phyloP scores from a whole-genome alignment of 2,113 vertebrate genomes.

The Cynocephalus volans region DNA sequence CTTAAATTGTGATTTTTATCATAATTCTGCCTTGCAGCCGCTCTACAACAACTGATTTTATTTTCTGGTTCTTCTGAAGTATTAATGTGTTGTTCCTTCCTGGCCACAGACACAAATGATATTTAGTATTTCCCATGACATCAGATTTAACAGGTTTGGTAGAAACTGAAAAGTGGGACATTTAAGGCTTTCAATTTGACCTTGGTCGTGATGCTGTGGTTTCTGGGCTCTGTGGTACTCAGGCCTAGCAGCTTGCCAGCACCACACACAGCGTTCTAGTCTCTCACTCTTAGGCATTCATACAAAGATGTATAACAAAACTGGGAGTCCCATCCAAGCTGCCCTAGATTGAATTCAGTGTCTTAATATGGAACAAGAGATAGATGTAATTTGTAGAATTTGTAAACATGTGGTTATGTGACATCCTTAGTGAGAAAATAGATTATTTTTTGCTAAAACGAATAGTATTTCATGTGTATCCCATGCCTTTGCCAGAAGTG shows the following conservation, averaged over 20 bases:
- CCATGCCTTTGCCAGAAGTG: neutral
- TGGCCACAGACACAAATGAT: neutral
- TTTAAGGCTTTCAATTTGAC: neutral
- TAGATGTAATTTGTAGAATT: neutral
- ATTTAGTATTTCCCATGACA: neutral
- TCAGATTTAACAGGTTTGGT: neutral
- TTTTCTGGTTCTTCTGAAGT: conserved; percentile 9
- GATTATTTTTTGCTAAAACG: conserved; percentile 56
- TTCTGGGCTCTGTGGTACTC: neutral
- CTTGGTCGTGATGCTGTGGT: neutral
- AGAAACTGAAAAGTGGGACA: neutral
- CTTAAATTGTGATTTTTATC: neutral
- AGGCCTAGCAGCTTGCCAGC: neutral
- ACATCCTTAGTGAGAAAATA: conserved; percentile 49
- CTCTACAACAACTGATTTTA: neutral
- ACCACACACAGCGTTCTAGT: neutral
- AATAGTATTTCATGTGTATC: neutral
- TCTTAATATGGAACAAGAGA: conserved; percentile 20
- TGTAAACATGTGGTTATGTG: conserved; percentile 44
- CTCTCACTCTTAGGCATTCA: neutral
- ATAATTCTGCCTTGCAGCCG: neutral
- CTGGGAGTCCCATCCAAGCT: neutral
- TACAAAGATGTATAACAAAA: neutral
- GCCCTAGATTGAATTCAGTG: neutral
- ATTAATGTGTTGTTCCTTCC: neutral